Percentiles rank a stretch among this genome's conserved stretches.
Evolutionary conservation across 2,888 invertebrate genomes (phyloP).

Genomic region (Heliconius sara): DNA sequence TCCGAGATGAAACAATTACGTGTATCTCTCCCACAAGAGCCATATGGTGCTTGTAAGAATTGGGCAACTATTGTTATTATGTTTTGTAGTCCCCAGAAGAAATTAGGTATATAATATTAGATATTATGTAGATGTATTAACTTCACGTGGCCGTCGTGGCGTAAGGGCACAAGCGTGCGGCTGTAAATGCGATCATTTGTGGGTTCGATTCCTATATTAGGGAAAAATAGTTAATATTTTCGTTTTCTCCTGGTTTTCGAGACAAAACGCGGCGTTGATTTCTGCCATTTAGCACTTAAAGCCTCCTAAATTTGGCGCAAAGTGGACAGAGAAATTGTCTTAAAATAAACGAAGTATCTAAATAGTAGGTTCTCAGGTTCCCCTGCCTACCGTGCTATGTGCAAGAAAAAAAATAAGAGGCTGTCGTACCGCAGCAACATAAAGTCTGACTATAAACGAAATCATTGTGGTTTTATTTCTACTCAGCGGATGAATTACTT

Average conservation of each 20-base stretch:
- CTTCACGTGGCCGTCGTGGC: background rate
- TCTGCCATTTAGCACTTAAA: background rate
- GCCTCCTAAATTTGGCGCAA: background rate
- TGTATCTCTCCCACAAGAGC: conserved; percentile 23
- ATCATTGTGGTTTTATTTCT: no score
- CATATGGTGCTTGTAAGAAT: conserved; percentile 22
- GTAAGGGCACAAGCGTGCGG: background rate
- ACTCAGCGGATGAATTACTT: no score
- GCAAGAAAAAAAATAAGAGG: background rate
- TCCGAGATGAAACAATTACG: conserved; percentile 46
- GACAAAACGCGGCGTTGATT: background rate
- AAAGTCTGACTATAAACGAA: no score
- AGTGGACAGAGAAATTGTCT: no score
- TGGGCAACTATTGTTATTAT: conserved; percentile 18
- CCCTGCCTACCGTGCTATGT: background rate
- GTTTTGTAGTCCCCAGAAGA: conserved; percentile 22
- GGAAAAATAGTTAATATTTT: background rate
- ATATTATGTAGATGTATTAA: background rate
- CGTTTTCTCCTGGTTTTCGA: background rate
- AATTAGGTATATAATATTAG: background rate
- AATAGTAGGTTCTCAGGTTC: no score
- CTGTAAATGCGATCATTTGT: background rate
- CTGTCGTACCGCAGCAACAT: no score
- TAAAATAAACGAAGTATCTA: no score
- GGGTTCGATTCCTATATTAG: background rate